Evolutionary conservation across 1,140 invertebrate genomes (phyloP), one percentile per base, ranked within the genome.

Genomic region (Euura lappo): DNA sequence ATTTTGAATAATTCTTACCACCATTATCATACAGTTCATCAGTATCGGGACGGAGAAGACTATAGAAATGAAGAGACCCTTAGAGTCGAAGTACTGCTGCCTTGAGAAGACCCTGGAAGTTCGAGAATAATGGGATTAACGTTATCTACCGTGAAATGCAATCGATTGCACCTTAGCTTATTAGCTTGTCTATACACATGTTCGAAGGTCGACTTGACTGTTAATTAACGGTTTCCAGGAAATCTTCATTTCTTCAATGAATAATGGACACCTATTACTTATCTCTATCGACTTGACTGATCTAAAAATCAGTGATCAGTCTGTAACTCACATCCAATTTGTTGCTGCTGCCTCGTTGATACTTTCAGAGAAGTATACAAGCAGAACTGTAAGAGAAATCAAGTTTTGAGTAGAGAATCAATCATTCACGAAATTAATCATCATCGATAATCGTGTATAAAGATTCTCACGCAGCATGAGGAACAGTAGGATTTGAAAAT

Each of bases 11-110:
- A 69, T 80, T 93, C 94, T 93, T 90, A 98, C 96, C 90, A 98
- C 94, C 91, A 97, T 94, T 75, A 97, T 90, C 91, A 97, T 95
- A 82, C 95, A 97, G 85, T 97, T 97, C 44, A 97, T 90, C 72
- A 98, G 89, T 78, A 97, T 93, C 65, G 96, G 96, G 79, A 95
- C 92, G 6, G 95, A 97, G 86, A 97, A 97, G 10, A 97, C 93
- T 13, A 97, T 90, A 8, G 96, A 97, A 89, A 97, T 97, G 84
- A 98, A 98, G 72, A 97, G 88, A 51, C 96, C 96, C 87, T 95
- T 95, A 77, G 93, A 95, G 85, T 98, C 96, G 87, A 98, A 98
- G 86, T 97, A 97, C 82, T 97, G 96, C 78, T 98, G 95, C 75
- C 92, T 91, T 6, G 95, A 95, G 84, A 97, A 97, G 67, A 92